Percentiles rank a stretch among this genome's conserved stretches.
Conservation (phyloP, 1,140 invertebrate genomes). For the Achatina immaculata region DNA sequence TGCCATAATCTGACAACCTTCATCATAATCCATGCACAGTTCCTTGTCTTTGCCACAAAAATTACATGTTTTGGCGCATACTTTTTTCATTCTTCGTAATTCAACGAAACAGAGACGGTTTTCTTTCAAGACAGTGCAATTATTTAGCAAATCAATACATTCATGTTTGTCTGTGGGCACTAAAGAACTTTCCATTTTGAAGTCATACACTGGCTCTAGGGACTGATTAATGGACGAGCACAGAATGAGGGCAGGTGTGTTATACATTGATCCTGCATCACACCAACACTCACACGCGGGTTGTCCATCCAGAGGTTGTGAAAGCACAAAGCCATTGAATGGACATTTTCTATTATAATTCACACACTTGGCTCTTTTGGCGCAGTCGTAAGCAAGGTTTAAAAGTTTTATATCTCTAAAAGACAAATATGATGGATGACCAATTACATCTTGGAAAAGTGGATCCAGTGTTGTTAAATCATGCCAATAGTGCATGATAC, state of each 20-base stretch:
- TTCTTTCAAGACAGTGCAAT: neutral
- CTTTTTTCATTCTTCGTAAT: neutral
- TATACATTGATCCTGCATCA: neutral
- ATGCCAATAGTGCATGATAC: too few species aligned
- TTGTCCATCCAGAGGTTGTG: neutral
- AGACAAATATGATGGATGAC: conserved; percentile 45
- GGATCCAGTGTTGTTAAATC: too few species aligned
- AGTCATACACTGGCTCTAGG: neutral
- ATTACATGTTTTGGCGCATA: neutral
- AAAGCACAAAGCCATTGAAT: neutral
- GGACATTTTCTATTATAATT: neutral
- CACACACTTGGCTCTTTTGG: too few species aligned
- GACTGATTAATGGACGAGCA: neutral
- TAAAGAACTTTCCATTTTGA: neutral
- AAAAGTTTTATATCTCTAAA: conserved; percentile 56
- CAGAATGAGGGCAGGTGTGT: neutral
- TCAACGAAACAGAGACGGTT: neutral
- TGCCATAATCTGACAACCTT: neutral
- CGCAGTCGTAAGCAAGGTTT: conserved; percentile 56
- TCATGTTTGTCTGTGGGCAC: neutral
- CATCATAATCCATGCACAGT: conserved; percentile 26
- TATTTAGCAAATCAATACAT: neutral
- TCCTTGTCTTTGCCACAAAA: conserved; percentile 21
- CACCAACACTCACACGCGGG: conserved; percentile 18
- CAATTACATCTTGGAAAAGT: too few species aligned